These are phyloP conservation scores for Acropternis orthonyx DNA, from an alignment of 2,797 vertebrate genomes.

Conservation along the genomic window DNA sequence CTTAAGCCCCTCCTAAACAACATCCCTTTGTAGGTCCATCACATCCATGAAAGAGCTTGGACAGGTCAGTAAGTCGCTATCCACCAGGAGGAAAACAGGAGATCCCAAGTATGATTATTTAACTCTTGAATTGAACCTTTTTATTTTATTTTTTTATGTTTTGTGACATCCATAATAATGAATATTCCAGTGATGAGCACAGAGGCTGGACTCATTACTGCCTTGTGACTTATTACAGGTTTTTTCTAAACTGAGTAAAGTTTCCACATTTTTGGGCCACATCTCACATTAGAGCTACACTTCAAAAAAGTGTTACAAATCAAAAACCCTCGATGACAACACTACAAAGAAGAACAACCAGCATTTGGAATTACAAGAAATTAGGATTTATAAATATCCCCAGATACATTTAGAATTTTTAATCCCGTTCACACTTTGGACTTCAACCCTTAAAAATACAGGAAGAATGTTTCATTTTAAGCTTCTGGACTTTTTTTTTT, in stretches of 20 bases:
- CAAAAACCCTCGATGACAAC: not conserved
- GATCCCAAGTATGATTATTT: not conserved
- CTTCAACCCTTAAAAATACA: not conserved
- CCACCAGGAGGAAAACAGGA: not conserved
- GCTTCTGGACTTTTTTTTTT: not conserved
- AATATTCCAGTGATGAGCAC: not conserved
- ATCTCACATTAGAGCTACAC: not conserved
- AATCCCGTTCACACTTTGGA: not conserved
- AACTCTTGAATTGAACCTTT: not conserved
- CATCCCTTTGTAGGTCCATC: rapidly evolving
- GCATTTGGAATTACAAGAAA: not conserved
- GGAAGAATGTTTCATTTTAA: not conserved
- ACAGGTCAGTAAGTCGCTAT: not conserved
- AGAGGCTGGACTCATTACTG: conserved; percentile 27
- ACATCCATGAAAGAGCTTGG: not conserved
- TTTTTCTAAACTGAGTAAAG: conserved; percentile 23
- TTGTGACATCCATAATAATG: not conserved
- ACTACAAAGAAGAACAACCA: not conserved
- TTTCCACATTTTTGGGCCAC: not conserved
- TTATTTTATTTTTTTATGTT: not conserved
- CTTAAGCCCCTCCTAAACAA: not conserved
- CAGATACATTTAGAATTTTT: not conserved
- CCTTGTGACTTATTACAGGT: conserved; percentile 29
- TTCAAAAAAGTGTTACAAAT: conserved; percentile 33
- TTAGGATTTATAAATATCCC: not conserved